A percentile compares a stretch with the other conserved stretches of the same genome.
These are phyloP conservation scores for Scrobipalpa costella DNA, from an alignment of 2,888 invertebrate genomes.

Conservation along the genomic window DNA sequence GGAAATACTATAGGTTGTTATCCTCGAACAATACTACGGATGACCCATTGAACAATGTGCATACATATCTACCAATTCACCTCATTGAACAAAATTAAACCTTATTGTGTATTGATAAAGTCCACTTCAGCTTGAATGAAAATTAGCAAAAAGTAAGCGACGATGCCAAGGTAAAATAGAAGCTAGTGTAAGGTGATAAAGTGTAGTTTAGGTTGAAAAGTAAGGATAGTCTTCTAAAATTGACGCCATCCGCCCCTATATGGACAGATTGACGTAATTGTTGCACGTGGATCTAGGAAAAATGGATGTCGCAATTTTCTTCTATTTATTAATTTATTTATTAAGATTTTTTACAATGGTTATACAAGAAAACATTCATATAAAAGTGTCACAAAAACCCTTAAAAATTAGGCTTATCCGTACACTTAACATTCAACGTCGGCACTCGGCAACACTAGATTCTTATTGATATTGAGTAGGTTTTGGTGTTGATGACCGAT, in stretches of 20 bases:
- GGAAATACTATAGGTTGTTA: too few relatives aligned
- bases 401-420: too few relatives aligned
- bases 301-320: neutral
- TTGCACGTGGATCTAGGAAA: neutral
- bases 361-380: too few relatives aligned
- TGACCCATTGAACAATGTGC: neutral
- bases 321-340: too few relatives aligned
- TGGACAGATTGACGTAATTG: neutral
- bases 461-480: too few relatives aligned
- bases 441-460: too few relatives aligned
- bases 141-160: neutral
- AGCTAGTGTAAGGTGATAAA: slow-evolving; percentile 1
- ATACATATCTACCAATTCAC: neutral
- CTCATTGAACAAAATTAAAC: neutral
- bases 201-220: neutral
- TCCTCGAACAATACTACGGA: too few relatives aligned
- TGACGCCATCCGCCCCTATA: slow-evolving; percentile 12
- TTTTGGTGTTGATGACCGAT: too few relatives aligned
- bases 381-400: too few relatives aligned
- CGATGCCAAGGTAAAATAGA: neutral
- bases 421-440: too few relatives aligned
- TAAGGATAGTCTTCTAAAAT: neutral
- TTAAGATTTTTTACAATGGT: too few relatives aligned
- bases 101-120: neutral
- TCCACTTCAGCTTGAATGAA: neutral